These are phyloP conservation scores for Lamprotornis superbus DNA, from an alignment of 2,113 vertebrate genomes.

Conservation along the genomic window DNA sequence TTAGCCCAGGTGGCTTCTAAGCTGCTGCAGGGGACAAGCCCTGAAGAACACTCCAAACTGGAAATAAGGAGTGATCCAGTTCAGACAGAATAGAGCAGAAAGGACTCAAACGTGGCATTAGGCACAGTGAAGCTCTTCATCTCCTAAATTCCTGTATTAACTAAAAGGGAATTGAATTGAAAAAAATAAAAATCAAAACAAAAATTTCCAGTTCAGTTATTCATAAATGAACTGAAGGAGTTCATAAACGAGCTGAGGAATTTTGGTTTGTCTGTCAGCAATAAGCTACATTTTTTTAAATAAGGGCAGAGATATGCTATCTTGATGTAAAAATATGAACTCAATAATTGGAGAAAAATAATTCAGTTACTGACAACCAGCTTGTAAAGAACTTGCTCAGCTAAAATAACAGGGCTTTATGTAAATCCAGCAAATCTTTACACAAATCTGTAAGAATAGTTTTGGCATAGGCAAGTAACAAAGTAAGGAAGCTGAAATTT, in stretches of 20 bases:
- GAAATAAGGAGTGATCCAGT: neutral
- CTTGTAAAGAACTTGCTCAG: neutral
- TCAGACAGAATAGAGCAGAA: neutral
- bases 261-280: neutral
- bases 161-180: neutral
- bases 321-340: neutral
- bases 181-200: neutral
- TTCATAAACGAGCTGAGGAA: neutral
- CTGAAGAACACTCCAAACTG: neutral
- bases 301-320: neutral
- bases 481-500: conserved; percentile 22
- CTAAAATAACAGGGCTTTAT: conserved; percentile 17
- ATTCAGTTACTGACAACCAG: neutral
- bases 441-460: neutral
- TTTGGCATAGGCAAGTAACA: neutral
- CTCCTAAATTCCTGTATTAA: neutral
- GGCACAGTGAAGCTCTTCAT: neutral
- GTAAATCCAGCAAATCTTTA: conserved; percentile 20
- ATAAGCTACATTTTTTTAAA: neutral
- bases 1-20: neutral
- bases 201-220: neutral
- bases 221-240: neutral
- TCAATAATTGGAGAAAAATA: neutral
- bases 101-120: neutral
- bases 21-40: neutral